These are phyloP conservation scores for Promerops cafer DNA, from an alignment of 2,113 vertebrate species.

Conservation along the genomic window DNA sequence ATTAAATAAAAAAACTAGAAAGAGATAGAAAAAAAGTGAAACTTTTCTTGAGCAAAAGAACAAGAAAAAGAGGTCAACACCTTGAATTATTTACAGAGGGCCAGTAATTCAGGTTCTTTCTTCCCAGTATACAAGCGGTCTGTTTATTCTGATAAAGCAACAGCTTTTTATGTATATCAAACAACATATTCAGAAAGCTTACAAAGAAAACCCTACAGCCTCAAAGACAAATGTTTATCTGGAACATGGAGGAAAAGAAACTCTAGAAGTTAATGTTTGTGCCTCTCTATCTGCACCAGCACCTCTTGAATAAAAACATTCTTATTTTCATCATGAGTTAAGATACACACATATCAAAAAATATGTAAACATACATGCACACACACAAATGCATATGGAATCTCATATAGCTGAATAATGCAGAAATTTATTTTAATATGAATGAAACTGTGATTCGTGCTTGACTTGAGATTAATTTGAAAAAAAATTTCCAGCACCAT, in stretches of 20 bases:
- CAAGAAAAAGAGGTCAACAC: background rate
- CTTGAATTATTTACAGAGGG: background rate
- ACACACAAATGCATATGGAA: background rate
- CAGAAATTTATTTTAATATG: background rate
- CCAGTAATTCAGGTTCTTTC: background rate
- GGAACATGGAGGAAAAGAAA: background rate
- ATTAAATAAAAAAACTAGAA: background rate
- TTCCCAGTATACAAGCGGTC: background rate
- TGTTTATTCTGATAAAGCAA: background rate
- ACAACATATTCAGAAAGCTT: background rate
- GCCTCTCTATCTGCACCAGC: background rate
- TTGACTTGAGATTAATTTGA: background rate
- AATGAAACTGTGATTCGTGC: background rate
- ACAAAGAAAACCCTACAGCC: background rate
- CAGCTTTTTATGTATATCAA: background rate
- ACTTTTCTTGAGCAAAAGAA: background rate
- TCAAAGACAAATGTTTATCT: background rate
- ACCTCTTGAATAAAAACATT: background rate
- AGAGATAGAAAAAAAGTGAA: background rate
- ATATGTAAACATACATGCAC: rapidly evolving
- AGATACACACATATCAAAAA: background rate
- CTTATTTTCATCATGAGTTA: background rate
- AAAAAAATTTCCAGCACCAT: background rate
- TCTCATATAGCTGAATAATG: background rate
- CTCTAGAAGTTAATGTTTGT: background rate